Evolutionary conservation across 1,140 invertebrate genomes (phyloP), one percentile per base, ranked within the genome.

Genomic region (Spodoptera litura): DNA sequence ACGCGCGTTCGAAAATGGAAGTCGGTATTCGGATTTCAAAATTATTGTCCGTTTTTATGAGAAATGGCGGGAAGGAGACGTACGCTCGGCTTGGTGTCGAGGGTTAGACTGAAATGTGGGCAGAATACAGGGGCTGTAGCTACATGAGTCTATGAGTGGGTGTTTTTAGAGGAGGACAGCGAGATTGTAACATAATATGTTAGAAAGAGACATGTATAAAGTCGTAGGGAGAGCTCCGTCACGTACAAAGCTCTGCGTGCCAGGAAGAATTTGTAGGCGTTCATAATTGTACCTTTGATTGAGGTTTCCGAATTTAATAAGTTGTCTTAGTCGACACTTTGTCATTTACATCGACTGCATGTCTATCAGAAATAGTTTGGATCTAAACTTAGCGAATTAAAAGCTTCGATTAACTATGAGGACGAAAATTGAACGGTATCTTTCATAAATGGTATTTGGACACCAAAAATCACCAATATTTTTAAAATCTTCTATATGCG

Each of bases 201-300:
- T 44, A 1, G 78, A 86, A 38, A 61, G 68, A 55, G 80, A 79
- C 15, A 25, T 74, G n/a, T 27, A 74, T 66, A 83, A 35, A 11
- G 77, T 66, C 77, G 76, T 80, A 78, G 61, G 82, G 83, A 82
- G 81, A 83, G 79, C 75, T 35, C 71, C 27, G 80, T 82, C 83
- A 87, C 87, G 86, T 87, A 86, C 83, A 82, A 31, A 82, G 35
- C 12, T 62, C 73, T 62, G 27, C 44, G 38, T 81, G 86, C 79
- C 79, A 88, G 87, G 87, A 87, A 88, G 84, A 88, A 87, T 85
- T 88, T 84, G 88, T 88, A 89, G 88, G 89, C 86, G 86, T 85
- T 75, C 80, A 81, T 88, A 87, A 88, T 91, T 89, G 83, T 87
- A 87, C 81, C 85, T 86, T 80, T 89, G 86, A 90, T 89, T 89